Evolutionary conservation across 35 echinoderm and acorn worm genomes (phyloP).

Genomic region (Strongylocentrotus purpuratus): DNA sequence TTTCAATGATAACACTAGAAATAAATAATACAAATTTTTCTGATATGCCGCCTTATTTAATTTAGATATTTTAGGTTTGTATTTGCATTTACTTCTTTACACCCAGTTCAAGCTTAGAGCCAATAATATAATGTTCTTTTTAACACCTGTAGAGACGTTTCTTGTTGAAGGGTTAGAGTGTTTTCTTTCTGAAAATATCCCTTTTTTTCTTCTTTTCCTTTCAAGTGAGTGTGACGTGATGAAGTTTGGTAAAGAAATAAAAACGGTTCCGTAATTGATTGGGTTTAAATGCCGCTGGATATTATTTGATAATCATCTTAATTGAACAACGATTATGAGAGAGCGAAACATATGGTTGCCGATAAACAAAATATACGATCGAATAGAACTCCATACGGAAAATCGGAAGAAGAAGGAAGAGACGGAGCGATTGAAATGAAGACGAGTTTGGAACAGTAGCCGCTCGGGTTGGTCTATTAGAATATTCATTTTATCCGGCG

Average conservation of each 20-base stretch:
- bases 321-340: conserved; percentile 21
- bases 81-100: neutral
- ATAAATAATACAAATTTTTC: neutral
- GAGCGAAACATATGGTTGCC: conserved; percentile 28
- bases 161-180: neutral
- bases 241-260: neutral
- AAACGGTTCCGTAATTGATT: neutral
- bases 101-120: neutral
- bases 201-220: neutral
- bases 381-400: neutral
- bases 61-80: neutral
- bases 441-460: conserved; percentile 21
- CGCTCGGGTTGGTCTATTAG: conserved; percentile 29
- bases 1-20: neutral
- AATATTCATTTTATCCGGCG: conserved; percentile 34
- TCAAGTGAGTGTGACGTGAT: neutral
- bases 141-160: neutral
- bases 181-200: neutral
- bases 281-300: conserved; percentile 7
- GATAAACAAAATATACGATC: neutral
- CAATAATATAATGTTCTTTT: neutral
- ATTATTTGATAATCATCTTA: conserved; percentile 29
- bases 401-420: neutral
- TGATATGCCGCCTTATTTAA: neutral
- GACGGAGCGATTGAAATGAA: neutral